These are phyloP conservation scores for Aphidoletes aphidimyza DNA, from an alignment of 2,888 invertebrate species.

Conservation along the genomic window DNA sequence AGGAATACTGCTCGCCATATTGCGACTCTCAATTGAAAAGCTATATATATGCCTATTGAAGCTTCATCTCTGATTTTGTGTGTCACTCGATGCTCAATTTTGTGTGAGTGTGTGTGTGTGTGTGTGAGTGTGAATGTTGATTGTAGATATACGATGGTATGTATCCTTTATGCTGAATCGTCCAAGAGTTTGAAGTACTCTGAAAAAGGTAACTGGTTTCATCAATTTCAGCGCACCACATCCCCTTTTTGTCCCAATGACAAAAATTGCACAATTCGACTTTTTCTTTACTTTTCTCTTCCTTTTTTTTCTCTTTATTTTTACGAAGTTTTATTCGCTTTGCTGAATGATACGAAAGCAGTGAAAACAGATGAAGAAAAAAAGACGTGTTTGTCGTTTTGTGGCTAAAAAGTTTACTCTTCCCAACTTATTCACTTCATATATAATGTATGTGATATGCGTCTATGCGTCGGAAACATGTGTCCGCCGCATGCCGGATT, in stretches of 20 bases:
- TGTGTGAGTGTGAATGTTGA: too few species aligned
- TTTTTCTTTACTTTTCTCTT: background rate
- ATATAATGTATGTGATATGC: conserved; percentile 34
- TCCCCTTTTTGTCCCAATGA: background rate
- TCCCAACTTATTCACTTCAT: background rate
- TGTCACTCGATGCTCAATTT: too few species aligned
- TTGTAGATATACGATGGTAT: too few species aligned
- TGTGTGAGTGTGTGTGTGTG: too few species aligned
- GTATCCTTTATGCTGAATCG: background rate
- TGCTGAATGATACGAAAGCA: background rate
- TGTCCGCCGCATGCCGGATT: conserved; percentile 43
- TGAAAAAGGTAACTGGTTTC: background rate
- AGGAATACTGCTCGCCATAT: too few species aligned
- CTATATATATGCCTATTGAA: too few species aligned
- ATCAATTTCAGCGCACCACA: background rate
- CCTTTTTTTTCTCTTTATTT: background rate
- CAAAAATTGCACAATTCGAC: too few species aligned
- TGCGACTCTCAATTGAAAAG: too few species aligned
- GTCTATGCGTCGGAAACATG: conserved; percentile 40
- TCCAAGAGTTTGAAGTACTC: background rate
- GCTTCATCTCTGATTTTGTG: too few species aligned
- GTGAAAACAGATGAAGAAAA: background rate
- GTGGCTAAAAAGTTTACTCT: conserved; percentile 24
- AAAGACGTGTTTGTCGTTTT: conserved; percentile 19
- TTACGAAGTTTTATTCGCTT: conserved; percentile 1